A percentile compares a stretch with the other conserved stretches of the same genome.
Conservation (phyloP, 1,140 invertebrate species). For the Scaptomyza montana region DNA sequence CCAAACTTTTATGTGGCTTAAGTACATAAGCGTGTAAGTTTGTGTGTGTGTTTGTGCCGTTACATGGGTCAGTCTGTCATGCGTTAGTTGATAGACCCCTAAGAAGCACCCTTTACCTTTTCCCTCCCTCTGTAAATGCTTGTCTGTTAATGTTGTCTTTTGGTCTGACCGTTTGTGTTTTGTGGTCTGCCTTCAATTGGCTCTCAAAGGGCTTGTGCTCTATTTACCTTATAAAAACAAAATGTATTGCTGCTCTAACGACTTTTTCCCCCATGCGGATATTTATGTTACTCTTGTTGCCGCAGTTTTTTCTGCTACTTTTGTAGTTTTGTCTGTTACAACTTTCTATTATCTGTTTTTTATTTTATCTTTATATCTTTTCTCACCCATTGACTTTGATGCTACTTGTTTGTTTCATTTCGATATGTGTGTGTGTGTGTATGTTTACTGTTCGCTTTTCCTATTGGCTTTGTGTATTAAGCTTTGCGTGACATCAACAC, state of each 20-base stretch:
- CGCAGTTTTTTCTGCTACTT: conserved; percentile 18
- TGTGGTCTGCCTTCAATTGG: conserved; percentile 72
- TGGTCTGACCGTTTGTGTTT: conserved; percentile 58
- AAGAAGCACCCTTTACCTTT: background rate
- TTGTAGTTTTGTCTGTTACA: conserved; percentile 47
- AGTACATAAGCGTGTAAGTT: conserved; percentile 4
- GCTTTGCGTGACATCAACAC: conserved; percentile 72
- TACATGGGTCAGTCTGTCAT: conserved; percentile 59
- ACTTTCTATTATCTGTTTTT: conserved; percentile 35
- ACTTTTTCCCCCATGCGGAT: conserved; percentile 57
- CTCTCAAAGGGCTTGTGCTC: conserved; percentile 74
- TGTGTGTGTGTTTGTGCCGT: conserved; percentile 41
- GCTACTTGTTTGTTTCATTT: conserved; percentile 34
- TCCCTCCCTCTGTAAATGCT: background rate
- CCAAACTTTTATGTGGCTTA: conserved; percentile 44
- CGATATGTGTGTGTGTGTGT: conserved; percentile 27
- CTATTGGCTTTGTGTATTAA: conserved; percentile 68
- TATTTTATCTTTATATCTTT: conserved; percentile 30
- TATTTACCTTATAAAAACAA: conserved; percentile 81
- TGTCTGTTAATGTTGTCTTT: conserved; percentile 1
- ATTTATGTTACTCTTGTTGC: conserved; percentile 33
- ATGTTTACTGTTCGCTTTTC: conserved; percentile 39
- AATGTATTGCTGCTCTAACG: conserved; percentile 76
- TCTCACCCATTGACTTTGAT: conserved; percentile 53
- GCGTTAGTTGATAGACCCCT: conserved; percentile 49